Conservation (phyloP, 1,140 invertebrate species). For the Leptopilina boulardi region DNA sequence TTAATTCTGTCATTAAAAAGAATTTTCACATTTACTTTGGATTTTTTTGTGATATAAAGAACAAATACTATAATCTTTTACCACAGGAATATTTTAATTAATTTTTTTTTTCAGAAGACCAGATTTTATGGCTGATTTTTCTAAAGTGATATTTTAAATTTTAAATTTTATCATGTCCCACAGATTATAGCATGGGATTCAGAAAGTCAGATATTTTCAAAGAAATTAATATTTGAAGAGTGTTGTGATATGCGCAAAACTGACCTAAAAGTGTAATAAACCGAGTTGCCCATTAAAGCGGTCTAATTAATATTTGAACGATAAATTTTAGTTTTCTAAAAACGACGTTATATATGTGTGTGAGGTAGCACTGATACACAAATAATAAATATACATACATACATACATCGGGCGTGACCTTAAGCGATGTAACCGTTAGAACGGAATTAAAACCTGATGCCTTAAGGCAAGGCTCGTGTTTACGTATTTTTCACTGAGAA, state of each 20-base stretch:
- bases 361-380: not conserved
- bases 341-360: too few species aligned
- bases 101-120: conserved; percentile 5
- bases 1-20: conserved; percentile 15
- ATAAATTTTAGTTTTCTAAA: conserved; percentile 31
- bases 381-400: too few species aligned
- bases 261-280: conserved; percentile 25
- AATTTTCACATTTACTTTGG: not conserved
- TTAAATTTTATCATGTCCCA: conserved; percentile 7
- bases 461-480: conserved; percentile 56
- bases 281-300: conserved; percentile 9
- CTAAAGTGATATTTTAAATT: conserved; percentile 28
- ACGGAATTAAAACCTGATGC: conserved; percentile 50
- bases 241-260: conserved; percentile 24
- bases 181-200: not conserved
- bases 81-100: conserved; percentile 6
- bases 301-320: conserved; percentile 28
- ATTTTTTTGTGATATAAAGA: not conserved
- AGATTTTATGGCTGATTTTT: conserved; percentile 18
- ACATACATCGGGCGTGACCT: not conserved
- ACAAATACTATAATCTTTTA: not conserved
- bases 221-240: conserved; percentile 6
- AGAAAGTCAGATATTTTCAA: conserved; percentile 17
- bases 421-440: conserved; percentile 23
- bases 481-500: conserved; percentile 60